These are phyloP conservation scores for Thunnus thynnus DNA, from an alignment of 2,113 vertebrate genomes.

Conservation along the genomic window DNA sequence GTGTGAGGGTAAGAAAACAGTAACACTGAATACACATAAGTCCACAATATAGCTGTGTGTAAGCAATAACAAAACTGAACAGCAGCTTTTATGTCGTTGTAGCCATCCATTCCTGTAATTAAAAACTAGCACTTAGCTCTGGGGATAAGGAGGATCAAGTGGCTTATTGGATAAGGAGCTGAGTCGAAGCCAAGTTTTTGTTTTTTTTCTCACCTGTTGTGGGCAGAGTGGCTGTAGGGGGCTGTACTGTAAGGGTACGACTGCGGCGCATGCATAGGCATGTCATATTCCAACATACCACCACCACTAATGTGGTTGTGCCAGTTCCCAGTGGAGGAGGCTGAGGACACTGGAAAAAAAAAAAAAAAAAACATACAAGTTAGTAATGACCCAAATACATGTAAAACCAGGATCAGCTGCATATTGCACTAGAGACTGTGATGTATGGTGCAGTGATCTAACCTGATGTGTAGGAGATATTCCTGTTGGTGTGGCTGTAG, in stretches of 20 bases:
- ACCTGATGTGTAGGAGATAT: slow-evolving; percentile 86
- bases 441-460: not conserved
- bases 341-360: slow-evolving; percentile 85
- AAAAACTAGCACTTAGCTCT: slow-evolving; percentile 62
- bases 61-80: slow-evolving; percentile 29
- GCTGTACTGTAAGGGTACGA: slow-evolving; percentile 86
- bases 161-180: slow-evolving; percentile 69
- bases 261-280: slow-evolving; percentile 80
- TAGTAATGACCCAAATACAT: not conserved
- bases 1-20: not conserved
- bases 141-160: slow-evolving; percentile 73
- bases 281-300: slow-evolving; percentile 87
- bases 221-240: slow-evolving; percentile 87
- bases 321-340: slow-evolving; percentile 88
- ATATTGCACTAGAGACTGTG: not conserved
- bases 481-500: slow-evolving; percentile 87
- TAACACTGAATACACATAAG: slow-evolving; percentile 33
- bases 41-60: slow-evolving; percentile 1
- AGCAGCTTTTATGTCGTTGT: slow-evolving; percentile 38
- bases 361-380: not conserved
- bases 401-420: not conserved
- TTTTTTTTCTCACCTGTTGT: slow-evolving; percentile 89
- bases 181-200: slow-evolving; percentile 35
- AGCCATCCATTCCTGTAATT: slow-evolving; percentile 57
- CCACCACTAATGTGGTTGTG: slow-evolving; percentile 82